Evolutionary conservation across 2,888 invertebrate species (phyloP).

Genomic region (Fissipunctia ypsillon): DNA sequence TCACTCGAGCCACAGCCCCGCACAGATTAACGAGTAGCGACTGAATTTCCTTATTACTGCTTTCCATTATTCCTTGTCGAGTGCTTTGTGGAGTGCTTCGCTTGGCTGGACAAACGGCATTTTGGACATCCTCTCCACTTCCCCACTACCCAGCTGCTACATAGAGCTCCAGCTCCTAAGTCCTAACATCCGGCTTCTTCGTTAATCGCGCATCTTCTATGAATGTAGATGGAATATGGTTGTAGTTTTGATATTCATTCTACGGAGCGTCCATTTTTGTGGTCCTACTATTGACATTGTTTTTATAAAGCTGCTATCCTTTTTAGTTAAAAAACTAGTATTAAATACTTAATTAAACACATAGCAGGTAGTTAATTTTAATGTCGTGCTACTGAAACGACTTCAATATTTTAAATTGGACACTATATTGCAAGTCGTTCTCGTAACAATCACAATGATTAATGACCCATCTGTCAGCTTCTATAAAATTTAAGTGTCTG

Average conservation of each 20-base stretch:
- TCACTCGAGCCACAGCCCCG: not conserved
- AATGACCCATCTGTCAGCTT: slow-evolving; percentile 19
- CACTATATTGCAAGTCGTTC: slow-evolving; percentile 14
- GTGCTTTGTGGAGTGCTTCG: slow-evolving; percentile 3
- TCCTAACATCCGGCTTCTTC: not conserved
- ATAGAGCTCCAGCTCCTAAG: not conserved
- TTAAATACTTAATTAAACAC: slow-evolving; percentile 12
- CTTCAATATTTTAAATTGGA: slow-evolving; percentile 24
- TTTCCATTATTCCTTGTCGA: slow-evolving; percentile 12
- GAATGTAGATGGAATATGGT: not conserved
- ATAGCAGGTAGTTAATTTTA: slow-evolving; percentile 9
- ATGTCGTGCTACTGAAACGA: slow-evolving; percentile 5
- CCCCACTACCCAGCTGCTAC: no score
- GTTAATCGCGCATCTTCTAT: not conserved
- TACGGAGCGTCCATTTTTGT: not conserved
- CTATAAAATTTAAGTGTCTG: no score
- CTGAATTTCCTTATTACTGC: slow-evolving; percentile 12
- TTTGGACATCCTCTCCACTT: not conserved
- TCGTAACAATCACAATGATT: slow-evolving; percentile 18
- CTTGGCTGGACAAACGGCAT: not conserved
- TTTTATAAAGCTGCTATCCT: not conserved
- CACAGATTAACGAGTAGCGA: slow-evolving; percentile 3
- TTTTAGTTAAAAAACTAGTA: not conserved
- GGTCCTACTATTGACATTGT: not conserved
- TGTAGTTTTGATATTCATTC: not conserved